These are phyloP conservation scores for Vespertilio murinus DNA, from an alignment of 2,797 vertebrate genomes.

Conservation along the genomic window DNA sequence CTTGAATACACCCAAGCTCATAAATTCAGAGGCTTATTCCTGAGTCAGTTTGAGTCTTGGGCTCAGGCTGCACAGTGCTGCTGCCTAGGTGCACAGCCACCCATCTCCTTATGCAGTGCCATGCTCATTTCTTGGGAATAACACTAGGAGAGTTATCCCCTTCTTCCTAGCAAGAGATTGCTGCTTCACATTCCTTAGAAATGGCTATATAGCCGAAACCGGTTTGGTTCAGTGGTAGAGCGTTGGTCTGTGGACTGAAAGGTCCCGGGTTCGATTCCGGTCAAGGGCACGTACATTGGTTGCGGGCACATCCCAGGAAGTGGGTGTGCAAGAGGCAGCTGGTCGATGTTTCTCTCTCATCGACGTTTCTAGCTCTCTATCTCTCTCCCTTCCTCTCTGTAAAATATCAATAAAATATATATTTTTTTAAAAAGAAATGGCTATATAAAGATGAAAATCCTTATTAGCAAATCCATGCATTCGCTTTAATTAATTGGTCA, in stretches of 20 bases:
- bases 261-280: no score
- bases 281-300: no score
- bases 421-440: no score
- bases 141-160: background rate
- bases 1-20: background rate
- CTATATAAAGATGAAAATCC: conserved; percentile 72
- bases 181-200: conserved; percentile 37
- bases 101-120: background rate
- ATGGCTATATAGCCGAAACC: conserved; percentile 63
- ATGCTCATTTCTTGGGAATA: background rate
- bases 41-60: background rate
- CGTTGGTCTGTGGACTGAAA: no score
- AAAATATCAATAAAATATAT: no score
- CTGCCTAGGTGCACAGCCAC: background rate
- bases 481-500: conserved; percentile 86
- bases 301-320: no score
- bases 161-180: conserved; percentile 34
- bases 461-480: conserved; percentile 81
- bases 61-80: background rate
- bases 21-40: background rate
- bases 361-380: no score
- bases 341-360: no score
- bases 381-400: no score
- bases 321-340: no score
- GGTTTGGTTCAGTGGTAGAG: no score